Base-by-base conservation (phyloP, 2,888 invertebrate genomes). In the Lepidochrysops patricia region DNA sequence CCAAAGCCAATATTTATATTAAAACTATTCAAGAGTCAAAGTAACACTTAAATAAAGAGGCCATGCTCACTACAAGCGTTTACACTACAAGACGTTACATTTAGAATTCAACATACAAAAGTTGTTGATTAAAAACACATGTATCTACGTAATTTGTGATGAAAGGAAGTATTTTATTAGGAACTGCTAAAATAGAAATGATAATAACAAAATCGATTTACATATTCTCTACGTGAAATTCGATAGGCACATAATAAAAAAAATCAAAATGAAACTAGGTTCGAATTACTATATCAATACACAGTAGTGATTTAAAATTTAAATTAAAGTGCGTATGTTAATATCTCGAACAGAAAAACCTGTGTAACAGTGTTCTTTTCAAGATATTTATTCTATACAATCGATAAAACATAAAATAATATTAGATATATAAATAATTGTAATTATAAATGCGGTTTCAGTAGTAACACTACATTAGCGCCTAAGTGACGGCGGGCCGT, bases 401-500 rank as follows among this genome's bases (percentile, higher is more conserved):
- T 82, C 76, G 85, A 86, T 82, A 80, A 79, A 7, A 9, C 29
- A 29, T 80, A 77, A 83, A 85, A 86, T 84, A 83, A 79, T 79
- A 52, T 27, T 29, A 54, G 75, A 76, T 76, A 75, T 80, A 82
- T 81, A 80, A 76, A 75, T 76, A 79, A 77, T 76, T 74, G 72
- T 80, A 77, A 75, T 73, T 77, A 82, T 87, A 87, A 87, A 87
- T 87, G 87, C 87, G 77, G 81, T 79, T 78, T 68, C 64, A 32
- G 32, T 26, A 49, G 26, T 34, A 34, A 58, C 49, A 50, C 49
- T 50, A 54, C 50, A 58, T 34, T 29, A 52, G 50, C 49, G 50
- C 50, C 32, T 49, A 50, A 15, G 58, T 35, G 9, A 32, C 32
- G 15, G 32, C 32, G 15, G 27, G 32, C 19, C 32, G 15, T 29